phyloP scores from a whole-genome alignment of 2,888 invertebrate species.

The Drosophila quasianomalipes region DNA sequence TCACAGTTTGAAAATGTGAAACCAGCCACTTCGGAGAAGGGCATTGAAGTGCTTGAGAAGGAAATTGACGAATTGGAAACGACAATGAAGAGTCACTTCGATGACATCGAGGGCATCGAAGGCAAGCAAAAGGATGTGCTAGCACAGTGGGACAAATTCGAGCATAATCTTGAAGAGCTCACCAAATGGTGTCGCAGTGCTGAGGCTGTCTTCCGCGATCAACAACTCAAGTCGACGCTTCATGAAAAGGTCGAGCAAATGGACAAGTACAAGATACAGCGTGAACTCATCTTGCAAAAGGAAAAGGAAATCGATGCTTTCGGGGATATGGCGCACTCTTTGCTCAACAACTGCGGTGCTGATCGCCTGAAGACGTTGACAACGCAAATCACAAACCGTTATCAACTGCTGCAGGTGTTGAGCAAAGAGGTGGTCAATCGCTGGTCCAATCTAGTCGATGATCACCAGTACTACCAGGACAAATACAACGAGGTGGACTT shows the following conservation, averaged over 20 bases:
- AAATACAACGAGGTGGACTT: conserved; percentile 90
- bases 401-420: conserved; percentile 91
- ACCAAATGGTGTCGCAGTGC: conserved; percentile 94
- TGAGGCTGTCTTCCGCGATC: conserved; percentile 94
- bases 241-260: conserved; percentile 93
- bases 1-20: conserved; percentile 89
- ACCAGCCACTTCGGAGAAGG: conserved; percentile 93
- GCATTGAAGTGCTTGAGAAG: conserved; percentile 90
- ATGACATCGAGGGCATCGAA: conserved; percentile 89
- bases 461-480: conserved; percentile 92
- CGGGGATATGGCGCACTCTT: conserved; percentile 94
- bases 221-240: conserved; percentile 92
- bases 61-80: conserved; percentile 90
- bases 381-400: conserved; percentile 95
- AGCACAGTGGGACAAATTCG: conserved; percentile 95
- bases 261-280: conserved; percentile 89
- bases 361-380: conserved; percentile 94
- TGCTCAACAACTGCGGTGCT: conserved; percentile 93
- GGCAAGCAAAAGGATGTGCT: conserved; percentile 91
- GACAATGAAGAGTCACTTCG: conserved; percentile 89
- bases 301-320: conserved; percentile 95
- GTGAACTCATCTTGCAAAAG: conserved; percentile 91
- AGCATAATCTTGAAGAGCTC: conserved; percentile 91
- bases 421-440: conserved; percentile 95
- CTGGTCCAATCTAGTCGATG: conserved; percentile 93